These are phyloP conservation scores for Melanotus villosus DNA, from an alignment of 2,888 invertebrate species.

Conservation along the genomic window DNA sequence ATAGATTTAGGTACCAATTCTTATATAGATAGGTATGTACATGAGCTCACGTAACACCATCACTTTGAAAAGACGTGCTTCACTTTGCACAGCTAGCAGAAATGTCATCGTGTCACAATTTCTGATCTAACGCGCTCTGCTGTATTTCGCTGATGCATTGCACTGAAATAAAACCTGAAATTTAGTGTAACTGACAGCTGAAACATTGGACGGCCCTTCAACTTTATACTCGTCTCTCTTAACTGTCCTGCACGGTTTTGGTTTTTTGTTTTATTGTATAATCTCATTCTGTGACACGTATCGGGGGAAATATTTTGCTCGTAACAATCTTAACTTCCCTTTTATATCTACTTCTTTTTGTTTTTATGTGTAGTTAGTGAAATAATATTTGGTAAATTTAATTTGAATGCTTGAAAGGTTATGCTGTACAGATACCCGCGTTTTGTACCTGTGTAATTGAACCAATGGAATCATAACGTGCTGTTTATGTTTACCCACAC, in stretches of 20 bases:
- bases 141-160: constrained; percentile 45
- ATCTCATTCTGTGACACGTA: too few species aligned
- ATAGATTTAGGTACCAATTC: not conserved
- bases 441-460: too few species aligned
- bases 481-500: too few species aligned
- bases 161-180: constrained; percentile 43
- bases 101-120: constrained; percentile 47
- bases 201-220: constrained; percentile 41
- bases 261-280: constrained; percentile 32
- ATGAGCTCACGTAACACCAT: constrained; percentile 47
- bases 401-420: too few species aligned
- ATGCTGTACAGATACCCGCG: too few species aligned
- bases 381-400: too few species aligned
- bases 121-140: constrained; percentile 34
- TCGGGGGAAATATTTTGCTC: too few species aligned
- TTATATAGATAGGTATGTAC: constrained; percentile 19
- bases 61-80: constrained; percentile 44
- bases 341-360: too few species aligned
- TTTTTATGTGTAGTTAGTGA: too few species aligned
- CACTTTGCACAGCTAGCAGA: constrained; percentile 43
- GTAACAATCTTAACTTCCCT: too few species aligned
- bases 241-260: constrained; percentile 20
- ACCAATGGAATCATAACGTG: too few species aligned
- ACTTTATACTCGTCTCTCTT: constrained; percentile 36
- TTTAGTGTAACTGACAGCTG: constrained; percentile 45